Conservation (phyloP, 2,888 invertebrate species). For the Eustalomyia histrio region DNA sequence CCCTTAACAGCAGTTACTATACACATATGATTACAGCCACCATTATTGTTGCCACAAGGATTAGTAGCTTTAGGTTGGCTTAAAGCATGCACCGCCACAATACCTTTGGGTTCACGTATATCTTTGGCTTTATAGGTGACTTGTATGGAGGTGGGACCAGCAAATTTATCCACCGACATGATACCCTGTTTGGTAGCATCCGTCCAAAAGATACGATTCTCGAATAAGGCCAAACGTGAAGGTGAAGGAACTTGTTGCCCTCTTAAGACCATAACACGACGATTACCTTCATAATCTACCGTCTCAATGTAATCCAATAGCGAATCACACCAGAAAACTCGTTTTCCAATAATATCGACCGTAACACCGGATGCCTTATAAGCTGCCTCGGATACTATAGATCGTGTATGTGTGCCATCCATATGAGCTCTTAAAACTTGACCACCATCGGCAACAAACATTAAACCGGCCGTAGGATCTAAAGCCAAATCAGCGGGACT, state of each 20-base stretch:
- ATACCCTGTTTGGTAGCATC: constrained; percentile 94
- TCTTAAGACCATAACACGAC: constrained; percentile 88
- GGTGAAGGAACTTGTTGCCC: constrained; percentile 93
- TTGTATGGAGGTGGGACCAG: constrained; percentile 88
- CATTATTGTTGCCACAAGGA: constrained; percentile 93
- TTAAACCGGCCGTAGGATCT: constrained; percentile 93
- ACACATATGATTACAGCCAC: constrained; percentile 96
- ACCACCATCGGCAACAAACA: constrained; percentile 92
- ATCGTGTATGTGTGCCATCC: constrained; percentile 92
- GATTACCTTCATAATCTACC: constrained; percentile 93
- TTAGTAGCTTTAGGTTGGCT: constrained; percentile 88
- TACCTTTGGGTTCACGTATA: constrained; percentile 89
- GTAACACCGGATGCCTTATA: constrained; percentile 96
- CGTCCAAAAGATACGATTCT: constrained; percentile 94
- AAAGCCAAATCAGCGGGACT: constrained; percentile 94
- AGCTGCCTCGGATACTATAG: constrained; percentile 94
- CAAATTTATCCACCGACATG: constrained; percentile 92
- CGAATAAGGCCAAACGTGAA: constrained; percentile 89
- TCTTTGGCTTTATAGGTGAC: constrained; percentile 90
- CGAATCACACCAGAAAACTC: constrained; percentile 98
- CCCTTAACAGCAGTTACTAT: constrained; percentile 89
- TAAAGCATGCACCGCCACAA: constrained; percentile 89
- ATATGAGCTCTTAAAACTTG: constrained; percentile 93
- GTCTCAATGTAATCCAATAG: constrained; percentile 97
- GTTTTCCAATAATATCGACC: constrained; percentile 92